phyloP scores from a whole-genome alignment of 2,113 vertebrate genomes.

The Brachypodius melanocephalos region DNA sequence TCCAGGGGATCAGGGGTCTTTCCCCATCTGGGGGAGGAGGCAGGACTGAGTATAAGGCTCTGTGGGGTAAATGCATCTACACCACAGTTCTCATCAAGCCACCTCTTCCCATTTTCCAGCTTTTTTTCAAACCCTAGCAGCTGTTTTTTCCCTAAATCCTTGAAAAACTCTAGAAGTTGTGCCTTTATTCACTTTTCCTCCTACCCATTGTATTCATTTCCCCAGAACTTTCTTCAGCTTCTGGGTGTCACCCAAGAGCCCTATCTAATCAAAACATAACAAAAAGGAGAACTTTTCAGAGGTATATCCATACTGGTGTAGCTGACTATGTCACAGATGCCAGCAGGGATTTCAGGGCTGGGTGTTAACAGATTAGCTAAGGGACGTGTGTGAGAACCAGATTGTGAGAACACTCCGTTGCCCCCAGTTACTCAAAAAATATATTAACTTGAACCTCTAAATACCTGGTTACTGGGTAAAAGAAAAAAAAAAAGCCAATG shows the following conservation, averaged over 20 bases:
- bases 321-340: not conserved
- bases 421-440: not conserved
- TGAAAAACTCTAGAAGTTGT: not conserved
- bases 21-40: not conserved
- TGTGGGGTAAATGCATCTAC: not conserved
- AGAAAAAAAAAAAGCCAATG: not conserved
- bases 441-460: constrained; percentile 12
- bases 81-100: not conserved
- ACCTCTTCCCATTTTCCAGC: not conserved
- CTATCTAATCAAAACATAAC: not conserved
- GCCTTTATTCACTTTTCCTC: not conserved
- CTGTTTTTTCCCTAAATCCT: rapidly evolving
- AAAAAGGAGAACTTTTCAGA: not conserved
- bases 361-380: not conserved
- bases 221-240: not conserved
- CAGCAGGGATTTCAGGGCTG: not conserved
- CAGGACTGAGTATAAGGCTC: not conserved
- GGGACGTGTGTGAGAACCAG: not conserved
- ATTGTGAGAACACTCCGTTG: not conserved
- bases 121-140: not conserved
- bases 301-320: not conserved
- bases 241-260: not conserved
- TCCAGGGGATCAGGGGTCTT: not conserved
- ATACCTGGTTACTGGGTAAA: constrained; percentile 36
- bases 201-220: not conserved